phyloP scores from a whole-genome alignment of 1,140 invertebrate species.

The Cotesia chilonis region DNA sequence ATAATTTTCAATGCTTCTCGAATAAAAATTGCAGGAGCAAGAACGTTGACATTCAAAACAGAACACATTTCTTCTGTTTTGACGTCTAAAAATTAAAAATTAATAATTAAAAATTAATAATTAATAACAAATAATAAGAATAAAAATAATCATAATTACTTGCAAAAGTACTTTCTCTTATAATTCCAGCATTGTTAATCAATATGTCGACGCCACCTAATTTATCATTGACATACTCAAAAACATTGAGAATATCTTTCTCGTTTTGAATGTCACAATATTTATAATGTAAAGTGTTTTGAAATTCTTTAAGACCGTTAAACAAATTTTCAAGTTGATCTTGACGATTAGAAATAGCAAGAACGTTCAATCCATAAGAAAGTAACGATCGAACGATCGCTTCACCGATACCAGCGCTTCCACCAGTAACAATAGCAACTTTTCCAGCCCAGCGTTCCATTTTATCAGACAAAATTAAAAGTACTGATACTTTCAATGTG shows the following conservation, averaged over 20 bases:
- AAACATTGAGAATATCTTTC: constrained; percentile 8
- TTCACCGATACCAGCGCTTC: neutral
- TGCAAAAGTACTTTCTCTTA: neutral
- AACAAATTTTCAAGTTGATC: neutral
- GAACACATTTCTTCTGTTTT: constrained; percentile 24
- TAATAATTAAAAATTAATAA: neutral
- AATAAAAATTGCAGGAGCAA: constrained; percentile 66
- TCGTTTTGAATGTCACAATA: constrained; percentile 11
- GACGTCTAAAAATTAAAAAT: constrained; percentile 18
- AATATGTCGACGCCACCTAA: constrained; percentile 15
- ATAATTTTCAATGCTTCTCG: constrained; percentile 66
- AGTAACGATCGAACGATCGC: neutral
- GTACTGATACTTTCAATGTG: neutral
- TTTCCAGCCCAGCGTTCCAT: constrained; percentile 2
- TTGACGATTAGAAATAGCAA: neutral
- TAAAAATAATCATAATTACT: neutral
- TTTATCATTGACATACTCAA: neutral
- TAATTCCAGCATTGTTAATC: constrained; percentile 19
- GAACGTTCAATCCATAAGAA: neutral
- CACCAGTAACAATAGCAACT: neutral
- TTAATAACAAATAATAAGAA: neutral
- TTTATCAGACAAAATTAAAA: neutral
- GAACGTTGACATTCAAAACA: constrained; percentile 62
- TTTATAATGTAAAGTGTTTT: neutral
- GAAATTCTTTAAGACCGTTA: neutral